A percentile compares a stretch with the other conserved stretches of the same genome.
phyloP scores from a whole-genome alignment of 2,113 vertebrate species.

The Tauraco erythrolophus region DNA sequence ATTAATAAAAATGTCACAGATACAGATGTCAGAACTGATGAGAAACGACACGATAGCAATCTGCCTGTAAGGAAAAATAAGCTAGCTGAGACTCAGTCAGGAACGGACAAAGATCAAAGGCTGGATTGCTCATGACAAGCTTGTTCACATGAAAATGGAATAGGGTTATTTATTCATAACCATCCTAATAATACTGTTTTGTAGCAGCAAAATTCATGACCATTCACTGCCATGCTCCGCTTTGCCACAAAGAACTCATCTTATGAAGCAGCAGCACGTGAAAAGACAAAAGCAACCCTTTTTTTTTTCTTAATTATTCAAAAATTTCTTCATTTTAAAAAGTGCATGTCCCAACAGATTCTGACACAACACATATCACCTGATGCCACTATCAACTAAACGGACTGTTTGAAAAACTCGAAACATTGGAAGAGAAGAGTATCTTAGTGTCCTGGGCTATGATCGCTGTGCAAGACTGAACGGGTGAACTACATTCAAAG shows the following conservation, averaged over 20 bases:
- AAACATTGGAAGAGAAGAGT: background rate
- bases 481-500: background rate
- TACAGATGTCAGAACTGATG: background rate
- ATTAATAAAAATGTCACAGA: background rate
- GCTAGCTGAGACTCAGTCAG: background rate
- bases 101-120: background rate
- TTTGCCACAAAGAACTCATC: background rate
- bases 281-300: background rate
- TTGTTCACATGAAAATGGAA: background rate
- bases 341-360: background rate
- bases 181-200: background rate
- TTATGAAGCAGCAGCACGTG: fast-evolving
- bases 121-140: background rate
- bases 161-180: background rate
- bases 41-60: background rate
- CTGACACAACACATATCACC: background rate
- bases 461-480: background rate
- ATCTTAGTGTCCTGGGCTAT: background rate
- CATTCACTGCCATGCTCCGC: background rate
- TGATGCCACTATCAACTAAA: background rate
- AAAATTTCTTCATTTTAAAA: background rate
- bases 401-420: background rate
- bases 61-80: background rate
- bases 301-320: background rate
- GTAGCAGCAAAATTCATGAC: background rate